Conservation (phyloP, 2,113 vertebrate genomes). For the Dromaius novaehollandiae region DNA sequence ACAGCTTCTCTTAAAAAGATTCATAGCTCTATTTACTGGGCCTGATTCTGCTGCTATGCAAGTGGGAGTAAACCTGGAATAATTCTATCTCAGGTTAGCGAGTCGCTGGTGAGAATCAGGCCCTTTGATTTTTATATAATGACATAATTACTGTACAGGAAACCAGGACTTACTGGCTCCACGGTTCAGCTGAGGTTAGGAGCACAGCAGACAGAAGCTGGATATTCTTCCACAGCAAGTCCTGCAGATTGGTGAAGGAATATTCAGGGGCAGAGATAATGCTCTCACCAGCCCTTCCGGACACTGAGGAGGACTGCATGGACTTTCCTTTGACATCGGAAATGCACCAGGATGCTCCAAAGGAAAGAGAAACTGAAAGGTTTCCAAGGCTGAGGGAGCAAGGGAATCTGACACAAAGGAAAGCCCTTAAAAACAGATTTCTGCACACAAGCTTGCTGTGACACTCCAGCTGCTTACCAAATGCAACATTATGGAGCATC, state of each 20-base stretch:
- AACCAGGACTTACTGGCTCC: neutral
- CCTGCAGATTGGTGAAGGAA: neutral
- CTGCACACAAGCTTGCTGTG: neutral
- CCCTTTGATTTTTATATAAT: slow-evolving; percentile 28
- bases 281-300: neutral
- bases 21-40: slow-evolving; percentile 59
- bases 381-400: neutral
- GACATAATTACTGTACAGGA: slow-evolving; percentile 12
- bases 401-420: neutral
- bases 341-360: neutral
- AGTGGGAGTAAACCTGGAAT: slow-evolving; percentile 18
- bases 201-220: neutral
- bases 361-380: neutral
- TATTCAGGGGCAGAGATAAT: neutral
- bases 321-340: neutral
- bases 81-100: neutral
- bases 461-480: neutral
- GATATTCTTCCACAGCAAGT: neutral
- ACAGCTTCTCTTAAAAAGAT: slow-evolving; percentile 69
- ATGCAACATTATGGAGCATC: neutral
- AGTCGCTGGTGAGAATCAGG: neutral
- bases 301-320: neutral
- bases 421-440: neutral
- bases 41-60: slow-evolving; percentile 18
- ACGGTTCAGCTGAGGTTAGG: neutral